Evolutionary conservation across 2,797 vertebrate genomes (phyloP), one percentile per base, ranked within the genome.

Genomic region (Poeciliopsis infans): DNA sequence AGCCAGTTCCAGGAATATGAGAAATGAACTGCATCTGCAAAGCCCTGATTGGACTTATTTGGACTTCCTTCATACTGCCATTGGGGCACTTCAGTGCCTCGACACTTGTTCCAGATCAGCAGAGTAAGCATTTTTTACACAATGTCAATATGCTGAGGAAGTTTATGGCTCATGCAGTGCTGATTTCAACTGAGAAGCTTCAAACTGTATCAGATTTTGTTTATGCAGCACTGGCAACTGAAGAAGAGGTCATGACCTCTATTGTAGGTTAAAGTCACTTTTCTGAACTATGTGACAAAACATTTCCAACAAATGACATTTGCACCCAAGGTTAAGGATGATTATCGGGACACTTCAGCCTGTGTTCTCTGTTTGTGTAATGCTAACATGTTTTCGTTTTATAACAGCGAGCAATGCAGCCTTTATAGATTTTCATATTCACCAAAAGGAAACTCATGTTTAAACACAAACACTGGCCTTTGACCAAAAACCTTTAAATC

Each of bases 1-100:
- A 2, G 43, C 31, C n/a, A 1, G 1, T 41, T 31, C 69, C 81
- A 80, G 87, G 86, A 87, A 89, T 71, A 13, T 13, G 59, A 85
- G 59, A 80, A 51, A 49, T 75, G 75, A 83, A 86, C 81, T 83
- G 53, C 83, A 36, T 69, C 55, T 72, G 66, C 80, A 70, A 86
- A 75, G 74, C 6, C 2, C 45, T 88, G 88, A 77, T 89, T 90
- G 85, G 79, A 93, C 89, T 89, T 79, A 87, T 89, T 74, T 84
- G n/a, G 68, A 80, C 68, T 80, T 83, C 84, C 83, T 78, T 81
- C 66, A 20, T 76, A 11, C 49, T 74, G 61, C 71, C 71, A 39
- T 45, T 87, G 72, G 80, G 74, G 53, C 47, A 15, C 74, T 74
- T 72, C 75, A 82, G 80, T 69, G 31, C 41, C 25, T 82, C 85